phyloP scores from a whole-genome alignment of 2,113 vertebrate genomes.

The Nesogale talazaci region DNA sequence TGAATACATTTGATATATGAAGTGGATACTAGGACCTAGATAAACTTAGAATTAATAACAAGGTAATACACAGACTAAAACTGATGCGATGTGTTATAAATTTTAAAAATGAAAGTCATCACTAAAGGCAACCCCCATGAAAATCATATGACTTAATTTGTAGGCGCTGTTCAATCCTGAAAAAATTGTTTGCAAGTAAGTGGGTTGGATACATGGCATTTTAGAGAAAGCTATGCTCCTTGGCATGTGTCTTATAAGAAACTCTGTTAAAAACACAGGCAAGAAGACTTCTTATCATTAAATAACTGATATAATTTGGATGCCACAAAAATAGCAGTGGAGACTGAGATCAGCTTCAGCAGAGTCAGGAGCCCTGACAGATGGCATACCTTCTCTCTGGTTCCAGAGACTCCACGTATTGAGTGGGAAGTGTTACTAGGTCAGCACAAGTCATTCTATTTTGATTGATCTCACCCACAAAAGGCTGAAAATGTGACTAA shows the following conservation, averaged over 20 bases:
- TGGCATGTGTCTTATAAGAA: neutral
- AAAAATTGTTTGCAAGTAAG: neutral
- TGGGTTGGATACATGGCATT: neutral
- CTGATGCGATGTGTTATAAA: neutral
- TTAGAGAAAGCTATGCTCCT: neutral
- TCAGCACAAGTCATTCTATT: slow-evolving; percentile 33
- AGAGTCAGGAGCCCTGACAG: neutral
- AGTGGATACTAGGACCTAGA: neutral
- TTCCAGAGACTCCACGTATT: neutral
- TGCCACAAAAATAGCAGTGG: slow-evolving; percentile 44
- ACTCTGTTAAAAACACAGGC: slow-evolving; percentile 15
- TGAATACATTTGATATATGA: slow-evolving; percentile 28
- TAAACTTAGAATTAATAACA: slow-evolving; percentile 7
- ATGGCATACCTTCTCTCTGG: neutral
- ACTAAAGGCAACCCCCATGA: neutral
- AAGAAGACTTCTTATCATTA: slow-evolving; percentile 22
- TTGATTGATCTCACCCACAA: slow-evolving; percentile 27
- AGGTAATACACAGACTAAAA: neutral
- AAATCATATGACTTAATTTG: slow-evolving; percentile 31
- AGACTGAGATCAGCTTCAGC: slow-evolving; percentile 10
- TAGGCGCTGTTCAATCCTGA: neutral
- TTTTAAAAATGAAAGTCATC: slow-evolving; percentile 23
- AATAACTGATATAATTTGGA: slow-evolving; percentile 55
- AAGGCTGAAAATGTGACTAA: slow-evolving; percentile 30
- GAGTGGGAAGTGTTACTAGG: slow-evolving; percentile 21